Conservation (phyloP, 1,140 invertebrate genomes). For the Carcinoscorpius rotundicauda region DNA sequence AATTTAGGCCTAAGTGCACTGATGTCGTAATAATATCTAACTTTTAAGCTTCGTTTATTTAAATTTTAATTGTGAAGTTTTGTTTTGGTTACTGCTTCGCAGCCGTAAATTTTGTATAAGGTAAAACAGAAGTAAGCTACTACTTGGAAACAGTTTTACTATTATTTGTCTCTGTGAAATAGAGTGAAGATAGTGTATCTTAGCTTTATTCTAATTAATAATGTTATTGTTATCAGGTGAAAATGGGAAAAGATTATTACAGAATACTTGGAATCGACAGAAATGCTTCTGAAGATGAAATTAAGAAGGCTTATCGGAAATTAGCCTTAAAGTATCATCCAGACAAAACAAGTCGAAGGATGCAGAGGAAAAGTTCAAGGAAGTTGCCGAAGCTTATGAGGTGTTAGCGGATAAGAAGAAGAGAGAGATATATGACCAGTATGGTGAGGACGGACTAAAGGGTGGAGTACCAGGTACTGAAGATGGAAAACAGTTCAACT, state of each 20-base stretch:
- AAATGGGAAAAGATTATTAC: constrained; percentile 29
- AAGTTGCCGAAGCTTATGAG: constrained; percentile 97
- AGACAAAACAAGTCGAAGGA: constrained; percentile 93
- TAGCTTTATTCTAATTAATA: too few species aligned
- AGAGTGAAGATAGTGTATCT: too few species aligned
- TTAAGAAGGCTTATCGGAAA: constrained; percentile 96
- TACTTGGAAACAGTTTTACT: too few species aligned
- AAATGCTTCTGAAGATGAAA: constrained; percentile 84
- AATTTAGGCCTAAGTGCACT: too few species aligned
- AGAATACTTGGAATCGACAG: constrained; percentile 77
- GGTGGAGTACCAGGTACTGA: constrained; percentile 30
- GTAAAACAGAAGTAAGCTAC: too few species aligned
- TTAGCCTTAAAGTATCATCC: constrained; percentile 97
- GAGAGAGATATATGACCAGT: constrained; percentile 87
- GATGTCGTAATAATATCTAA: too few species aligned
- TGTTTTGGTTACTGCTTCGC: too few species aligned
- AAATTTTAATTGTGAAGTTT: too few species aligned
- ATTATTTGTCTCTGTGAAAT: too few species aligned
- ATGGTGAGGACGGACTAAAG: constrained; percentile 93
- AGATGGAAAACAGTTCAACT: constrained; percentile 4
- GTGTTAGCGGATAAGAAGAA: constrained; percentile 94
- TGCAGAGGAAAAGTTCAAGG: constrained; percentile 96
- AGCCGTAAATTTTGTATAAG: too few species aligned
- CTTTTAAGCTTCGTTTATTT: too few species aligned
- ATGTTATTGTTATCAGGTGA: too few species aligned